A percentile compares a stretch with the other conserved stretches of the same genome.
phyloP scores from a whole-genome alignment of 2,113 vertebrate species.

The Theropithecus gelada region DNA sequence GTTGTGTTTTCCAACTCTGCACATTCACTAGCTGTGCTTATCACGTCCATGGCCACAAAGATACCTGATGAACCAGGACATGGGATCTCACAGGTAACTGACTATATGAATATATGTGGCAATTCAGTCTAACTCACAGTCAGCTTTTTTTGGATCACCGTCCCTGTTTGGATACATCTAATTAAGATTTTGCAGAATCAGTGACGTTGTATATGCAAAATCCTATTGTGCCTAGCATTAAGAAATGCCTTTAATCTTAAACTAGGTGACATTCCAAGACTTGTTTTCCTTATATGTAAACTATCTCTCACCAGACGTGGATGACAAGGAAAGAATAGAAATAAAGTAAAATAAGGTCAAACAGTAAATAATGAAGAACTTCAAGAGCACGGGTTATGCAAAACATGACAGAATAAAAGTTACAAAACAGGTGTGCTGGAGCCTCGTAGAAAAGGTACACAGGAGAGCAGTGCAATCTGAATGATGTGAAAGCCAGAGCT shows the following conservation, averaged over 20 bases:
- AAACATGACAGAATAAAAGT: constrained; percentile 48
- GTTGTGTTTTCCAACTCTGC: neutral
- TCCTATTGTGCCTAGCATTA: neutral
- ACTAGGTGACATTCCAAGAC: constrained; percentile 29
- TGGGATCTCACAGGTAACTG: neutral
- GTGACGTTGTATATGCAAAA: neutral
- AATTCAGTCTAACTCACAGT: neutral
- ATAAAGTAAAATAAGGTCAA: constrained; percentile 57
- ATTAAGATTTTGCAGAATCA: neutral
- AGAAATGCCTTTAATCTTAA: constrained; percentile 26
- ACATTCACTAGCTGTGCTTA: neutral
- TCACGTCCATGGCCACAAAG: neutral
- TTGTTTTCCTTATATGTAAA: constrained; percentile 34
- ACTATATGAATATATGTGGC: neutral
- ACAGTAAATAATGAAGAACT: constrained; percentile 47
- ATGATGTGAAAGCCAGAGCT: neutral
- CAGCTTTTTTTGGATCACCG: neutral
- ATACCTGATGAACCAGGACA: neutral
- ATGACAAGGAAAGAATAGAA: constrained; percentile 28
- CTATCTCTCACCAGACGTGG: neutral
- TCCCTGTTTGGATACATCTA: neutral
- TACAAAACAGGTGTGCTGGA: neutral
- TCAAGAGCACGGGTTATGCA: neutral
- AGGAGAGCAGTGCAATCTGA: neutral
- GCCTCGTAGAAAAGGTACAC: neutral